These are phyloP conservation scores for Meloidogyne chitwoodi DNA, from an alignment of 1,140 invertebrate species.

Conservation along the genomic window DNA sequence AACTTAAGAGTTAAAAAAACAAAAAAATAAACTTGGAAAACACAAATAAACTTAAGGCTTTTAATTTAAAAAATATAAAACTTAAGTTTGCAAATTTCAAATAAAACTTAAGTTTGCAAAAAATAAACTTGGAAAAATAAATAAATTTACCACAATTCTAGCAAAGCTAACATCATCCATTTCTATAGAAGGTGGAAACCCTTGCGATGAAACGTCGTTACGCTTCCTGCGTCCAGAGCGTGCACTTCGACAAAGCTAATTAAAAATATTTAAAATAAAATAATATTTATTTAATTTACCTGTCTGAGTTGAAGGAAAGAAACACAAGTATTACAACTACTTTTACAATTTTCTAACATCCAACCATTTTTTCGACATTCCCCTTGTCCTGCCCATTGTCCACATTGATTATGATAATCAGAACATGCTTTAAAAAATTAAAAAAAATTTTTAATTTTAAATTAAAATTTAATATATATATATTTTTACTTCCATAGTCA, in stretches of 20 bases:
- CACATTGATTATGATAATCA: conserved; percentile 36
- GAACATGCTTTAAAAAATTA: conserved; percentile 29
- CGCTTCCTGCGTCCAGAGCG: neutral
- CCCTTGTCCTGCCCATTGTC: conserved; percentile 22
- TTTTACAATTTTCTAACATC: conserved; percentile 44
- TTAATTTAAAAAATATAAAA: neutral
- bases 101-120: neutral
- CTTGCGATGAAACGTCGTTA: neutral
- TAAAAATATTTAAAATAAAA: neutral
- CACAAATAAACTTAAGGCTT: neutral
- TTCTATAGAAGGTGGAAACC: neutral
- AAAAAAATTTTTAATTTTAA: neutral
- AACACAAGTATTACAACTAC: conserved; percentile 28
- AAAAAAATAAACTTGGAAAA: neutral
- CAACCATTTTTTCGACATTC: conserved; percentile 37
- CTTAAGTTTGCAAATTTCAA: too few species aligned
- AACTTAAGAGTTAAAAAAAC: too few species aligned
- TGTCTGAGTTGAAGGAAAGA: conserved; percentile 27
- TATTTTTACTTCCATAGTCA: conserved; percentile 31
- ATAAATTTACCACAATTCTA: neutral
- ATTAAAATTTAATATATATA: conserved; percentile 6
- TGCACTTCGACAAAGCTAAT: neutral
- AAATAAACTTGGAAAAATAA: neutral
- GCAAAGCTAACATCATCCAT: neutral
- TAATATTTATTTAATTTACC: neutral